Evolutionary conservation across 2,797 vertebrate species (phyloP).

Genomic region (Hemitrygon akajei): DNA sequence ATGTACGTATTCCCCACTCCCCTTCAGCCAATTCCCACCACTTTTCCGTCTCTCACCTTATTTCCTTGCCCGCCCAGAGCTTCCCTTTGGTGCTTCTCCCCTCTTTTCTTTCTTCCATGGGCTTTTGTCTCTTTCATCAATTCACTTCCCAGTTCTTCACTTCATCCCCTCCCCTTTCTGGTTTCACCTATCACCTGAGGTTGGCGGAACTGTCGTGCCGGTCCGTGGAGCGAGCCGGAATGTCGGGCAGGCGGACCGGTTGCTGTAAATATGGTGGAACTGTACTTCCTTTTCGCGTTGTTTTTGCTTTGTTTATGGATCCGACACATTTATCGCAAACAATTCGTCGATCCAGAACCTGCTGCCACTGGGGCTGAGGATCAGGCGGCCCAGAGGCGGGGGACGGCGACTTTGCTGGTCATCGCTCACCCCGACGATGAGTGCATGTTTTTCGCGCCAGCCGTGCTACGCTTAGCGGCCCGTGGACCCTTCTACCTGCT

Average conservation of each 20-base stretch:
- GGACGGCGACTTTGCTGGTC: conserved; percentile 47
- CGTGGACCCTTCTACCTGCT: conserved; percentile 64
- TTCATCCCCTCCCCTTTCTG: too few relatives aligned
- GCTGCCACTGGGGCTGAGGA: background rate
- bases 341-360: too few relatives aligned
- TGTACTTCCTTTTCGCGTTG: background rate
- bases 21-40: too few relatives aligned
- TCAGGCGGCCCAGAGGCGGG: background rate
- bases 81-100: too few relatives aligned
- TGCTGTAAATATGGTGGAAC: conserved; percentile 41
- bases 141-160: too few relatives aligned
- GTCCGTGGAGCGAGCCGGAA: background rate
- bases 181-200: too few relatives aligned
- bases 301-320: background rate
- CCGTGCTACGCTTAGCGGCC: conserved; percentile 64
- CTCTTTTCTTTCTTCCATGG: too few relatives aligned
- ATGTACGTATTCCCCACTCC: too few relatives aligned
- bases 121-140: too few relatives aligned
- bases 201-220: background rate
- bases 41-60: too few relatives aligned
- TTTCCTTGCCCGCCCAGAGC: too few relatives aligned
- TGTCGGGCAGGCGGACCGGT: background rate
- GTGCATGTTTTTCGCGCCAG: conserved; percentile 90
- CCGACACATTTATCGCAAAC: background rate
- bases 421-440: conserved; percentile 95